A percentile compares a stretch with the other conserved stretches of the same genome.
Evolutionary conservation across 2,888 invertebrate genomes (phyloP).

Genomic region (Anagyrus pseudococci): DNA sequence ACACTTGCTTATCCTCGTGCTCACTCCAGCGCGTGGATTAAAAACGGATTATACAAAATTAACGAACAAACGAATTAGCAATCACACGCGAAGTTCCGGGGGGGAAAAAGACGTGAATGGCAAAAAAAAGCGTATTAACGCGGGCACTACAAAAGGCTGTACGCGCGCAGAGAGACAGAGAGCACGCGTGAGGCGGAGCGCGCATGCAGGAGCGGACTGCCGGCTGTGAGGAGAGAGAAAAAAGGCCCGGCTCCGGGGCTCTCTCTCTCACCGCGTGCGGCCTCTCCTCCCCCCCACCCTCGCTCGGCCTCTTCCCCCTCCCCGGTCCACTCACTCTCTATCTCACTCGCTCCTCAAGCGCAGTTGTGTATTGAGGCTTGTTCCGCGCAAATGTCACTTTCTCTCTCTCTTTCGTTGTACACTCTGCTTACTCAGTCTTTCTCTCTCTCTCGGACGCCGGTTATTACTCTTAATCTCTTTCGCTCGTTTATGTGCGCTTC

Average conservation of each 20-base stretch:
- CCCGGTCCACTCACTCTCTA: not conserved
- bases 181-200: not conserved
- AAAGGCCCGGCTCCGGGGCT: not conserved
- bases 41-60: too few species aligned
- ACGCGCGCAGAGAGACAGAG: not conserved
- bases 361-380: not conserved
- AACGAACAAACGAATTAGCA: too few species aligned
- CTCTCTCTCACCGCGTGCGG: not conserved
- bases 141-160: not conserved
- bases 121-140: too few species aligned
- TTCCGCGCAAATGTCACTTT: constrained; percentile 15
- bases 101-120: too few species aligned
- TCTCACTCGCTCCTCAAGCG: constrained; percentile 5
- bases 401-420: constrained; percentile 1
- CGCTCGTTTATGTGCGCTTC: too few species aligned
- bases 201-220: not conserved
- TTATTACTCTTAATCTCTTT: constrained; percentile 33
- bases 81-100: too few species aligned
- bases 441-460: constrained; percentile 2
- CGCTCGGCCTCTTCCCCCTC: not conserved
- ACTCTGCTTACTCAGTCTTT: not conserved
- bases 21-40: too few species aligned
- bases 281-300: too few species aligned
- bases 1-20: too few species aligned
- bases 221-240: not conserved